Base-by-base conservation (phyloP, 2,888 invertebrate genomes). In the Andrena bicolor region DNA sequence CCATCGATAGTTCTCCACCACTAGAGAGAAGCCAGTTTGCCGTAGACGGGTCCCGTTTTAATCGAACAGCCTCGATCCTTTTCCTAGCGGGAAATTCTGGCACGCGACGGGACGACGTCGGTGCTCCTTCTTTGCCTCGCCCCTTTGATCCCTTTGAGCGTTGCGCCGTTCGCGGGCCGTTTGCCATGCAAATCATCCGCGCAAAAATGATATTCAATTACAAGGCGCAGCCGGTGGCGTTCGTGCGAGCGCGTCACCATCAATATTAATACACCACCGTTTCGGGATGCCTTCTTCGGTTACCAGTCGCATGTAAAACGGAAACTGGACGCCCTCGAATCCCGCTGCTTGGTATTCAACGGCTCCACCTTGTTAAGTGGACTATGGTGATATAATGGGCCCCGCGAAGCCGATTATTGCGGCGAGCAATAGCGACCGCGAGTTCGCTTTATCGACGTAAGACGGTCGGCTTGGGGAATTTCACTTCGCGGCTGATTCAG, bases 151-250 rank as follows among this genome's bases (percentile, higher is more conserved):
- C 41, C 48, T 58, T 13, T 13, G 28, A 60, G n/a, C 13, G 35
- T 20, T 20, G 60, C 30, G 32, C 26, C 32, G 13, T 35, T 26
- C 13, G 26, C n/a, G 60, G 35, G 13, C 56, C 49, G 61, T 70
- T 76, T 70, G 53, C 30, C 63, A 76, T 76, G 63, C 10, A 76
- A 76, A 76, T 70, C 41, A 2, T 2, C 16, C 8, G 23, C 41
- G 65, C 41, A 41, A 20, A 64, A 70, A 72, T 60, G 63, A 51
- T 71, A 71, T 77, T 77, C 49, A 72, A 63, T 76, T 63, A 76
- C 61, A 20, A 10, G 70, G 20, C 16, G 49, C n/a, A 16, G 26
- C 32, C 10, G 41, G 13, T 10, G 20, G 28, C 48, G 49, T 49
- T 35, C 68, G 60, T 32, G 32, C 68, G 70, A 28, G 13, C 41